A percentile compares a stretch with the other conserved stretches of the same genome.
These are phyloP conservation scores for Ceratitis capitata DNA, from an alignment of 1,140 invertebrate species.

Conservation along the genomic window DNA sequence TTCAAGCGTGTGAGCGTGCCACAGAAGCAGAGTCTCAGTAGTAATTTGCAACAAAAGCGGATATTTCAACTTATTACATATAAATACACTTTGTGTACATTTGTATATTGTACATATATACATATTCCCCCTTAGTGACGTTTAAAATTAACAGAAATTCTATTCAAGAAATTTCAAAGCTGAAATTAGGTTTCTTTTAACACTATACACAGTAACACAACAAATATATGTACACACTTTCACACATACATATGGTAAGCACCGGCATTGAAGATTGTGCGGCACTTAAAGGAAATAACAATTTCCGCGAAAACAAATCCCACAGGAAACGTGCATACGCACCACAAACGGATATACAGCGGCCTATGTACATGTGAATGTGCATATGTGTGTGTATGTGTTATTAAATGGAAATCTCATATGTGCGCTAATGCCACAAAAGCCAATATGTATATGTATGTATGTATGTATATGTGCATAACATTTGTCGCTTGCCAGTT, in stretches of 20 bases:
- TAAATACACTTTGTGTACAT: too few relatives aligned
- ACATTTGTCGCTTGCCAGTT: neutral
- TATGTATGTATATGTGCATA: neutral
- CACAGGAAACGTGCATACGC: neutral
- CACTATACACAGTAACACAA: too few relatives aligned
- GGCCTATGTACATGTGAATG: too few relatives aligned
- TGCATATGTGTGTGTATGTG: too few relatives aligned
- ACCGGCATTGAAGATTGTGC: neutral
- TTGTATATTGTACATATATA: neutral
- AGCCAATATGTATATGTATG: neutral
- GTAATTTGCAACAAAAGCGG: neutral
- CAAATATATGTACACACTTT: too few relatives aligned
- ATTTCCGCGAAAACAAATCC: neutral
- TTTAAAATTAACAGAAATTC: neutral
- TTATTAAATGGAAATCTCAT: neutral
- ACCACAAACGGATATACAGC: too few relatives aligned
- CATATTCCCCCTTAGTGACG: neutral
- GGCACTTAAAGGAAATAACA: neutral
- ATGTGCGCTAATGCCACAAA: neutral
- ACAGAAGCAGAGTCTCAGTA: neutral
- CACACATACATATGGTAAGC: neutral
- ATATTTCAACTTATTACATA: conserved; percentile 18
- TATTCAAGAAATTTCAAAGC: neutral
- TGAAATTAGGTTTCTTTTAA: neutral
- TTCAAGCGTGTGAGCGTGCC: neutral